These are phyloP conservation scores for Morone chrysops DNA, from an alignment of 2,113 vertebrate genomes.

Conservation along the genomic window DNA sequence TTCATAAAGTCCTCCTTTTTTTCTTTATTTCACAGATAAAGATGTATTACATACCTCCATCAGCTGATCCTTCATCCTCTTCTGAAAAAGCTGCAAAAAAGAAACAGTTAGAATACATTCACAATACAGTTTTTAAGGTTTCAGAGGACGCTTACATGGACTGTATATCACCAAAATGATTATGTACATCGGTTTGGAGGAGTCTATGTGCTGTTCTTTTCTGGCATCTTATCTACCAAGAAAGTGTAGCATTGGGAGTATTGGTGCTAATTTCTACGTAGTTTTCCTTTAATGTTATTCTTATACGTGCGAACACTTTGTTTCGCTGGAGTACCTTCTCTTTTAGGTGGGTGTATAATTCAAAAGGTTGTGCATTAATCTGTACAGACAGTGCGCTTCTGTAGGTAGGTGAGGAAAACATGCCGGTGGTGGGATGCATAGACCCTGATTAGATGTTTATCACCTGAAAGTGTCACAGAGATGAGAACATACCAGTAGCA, in stretches of 20 bases:
- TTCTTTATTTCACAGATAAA: not conserved
- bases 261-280: conserved; percentile 5
- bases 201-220: not conserved
- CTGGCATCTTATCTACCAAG: not conserved
- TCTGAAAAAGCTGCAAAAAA: conserved; percentile 60
- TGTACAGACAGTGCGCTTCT: conserved; percentile 13
- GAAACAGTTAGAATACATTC: not conserved
- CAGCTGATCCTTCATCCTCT: conserved; percentile 55
- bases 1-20: not conserved
- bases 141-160: not conserved
- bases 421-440: conserved; percentile 17
- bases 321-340: not conserved
- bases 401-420: conserved; percentile 56
- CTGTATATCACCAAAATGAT: not conserved
- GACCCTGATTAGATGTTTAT: conserved; percentile 77
- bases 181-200: not conserved
- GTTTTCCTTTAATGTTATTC: conserved; percentile 23
- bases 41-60: conserved; percentile 37
- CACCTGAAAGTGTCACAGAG: conserved; percentile 60
- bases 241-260: not conserved
- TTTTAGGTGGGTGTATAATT: conserved; percentile 13
- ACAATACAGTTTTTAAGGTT: not conserved
- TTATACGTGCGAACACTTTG: not conserved
- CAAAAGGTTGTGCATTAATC: conserved; percentile 17
- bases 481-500: conserved; percentile 78